Percentiles rank a stretch among this genome's conserved stretches.
These are phyloP conservation scores for Torymus aiolomorphi DNA, from an alignment of 2,888 invertebrate species.

Conservation along the genomic window DNA sequence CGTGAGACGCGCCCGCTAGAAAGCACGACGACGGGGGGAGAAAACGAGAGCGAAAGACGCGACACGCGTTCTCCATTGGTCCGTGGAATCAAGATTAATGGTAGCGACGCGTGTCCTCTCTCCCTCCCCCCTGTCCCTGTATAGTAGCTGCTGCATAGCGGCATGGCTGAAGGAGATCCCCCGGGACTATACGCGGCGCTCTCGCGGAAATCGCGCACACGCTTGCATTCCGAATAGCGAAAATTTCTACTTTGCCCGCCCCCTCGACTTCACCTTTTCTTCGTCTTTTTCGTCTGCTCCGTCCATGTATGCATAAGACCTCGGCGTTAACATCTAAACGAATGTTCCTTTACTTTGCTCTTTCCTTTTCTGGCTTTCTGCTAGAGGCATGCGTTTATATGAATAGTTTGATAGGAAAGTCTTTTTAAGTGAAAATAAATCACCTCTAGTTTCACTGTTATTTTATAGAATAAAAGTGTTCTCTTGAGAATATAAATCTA, in stretches of 20 bases:
- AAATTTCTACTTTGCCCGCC: conserved; percentile 42
- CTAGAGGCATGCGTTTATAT: no score
- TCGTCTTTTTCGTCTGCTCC: not conserved
- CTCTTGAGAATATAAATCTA: no score
- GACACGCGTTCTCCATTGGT: conserved; percentile 63
- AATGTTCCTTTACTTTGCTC: conserved; percentile 50
- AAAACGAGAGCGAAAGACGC: not conserved
- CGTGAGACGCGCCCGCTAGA: not conserved
- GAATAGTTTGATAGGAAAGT: no score
- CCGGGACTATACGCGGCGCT: conserved; percentile 53
- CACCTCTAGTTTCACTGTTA: no score
- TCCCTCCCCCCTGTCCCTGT: conserved; percentile 44
- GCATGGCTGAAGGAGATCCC: conserved; percentile 52
- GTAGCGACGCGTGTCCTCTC: conserved; percentile 61
- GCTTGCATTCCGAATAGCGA: conserved; percentile 57
- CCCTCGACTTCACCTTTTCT: not conserved
- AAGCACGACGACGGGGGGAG: not conserved
- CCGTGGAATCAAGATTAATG: conserved; percentile 69
- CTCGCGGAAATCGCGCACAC: conserved; percentile 60
- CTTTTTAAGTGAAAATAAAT: no score
- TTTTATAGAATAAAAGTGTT: no score
- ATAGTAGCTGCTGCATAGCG: conserved; percentile 2
- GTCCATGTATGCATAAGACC: conserved; percentile 13
- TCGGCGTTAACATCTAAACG: conserved; percentile 35
- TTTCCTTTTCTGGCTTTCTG: not conserved